Percentiles rank a stretch among this genome's conserved stretches.
phyloP scores from a whole-genome alignment of 2,113 vertebrate species.

The Sceloporus undulatus region DNA sequence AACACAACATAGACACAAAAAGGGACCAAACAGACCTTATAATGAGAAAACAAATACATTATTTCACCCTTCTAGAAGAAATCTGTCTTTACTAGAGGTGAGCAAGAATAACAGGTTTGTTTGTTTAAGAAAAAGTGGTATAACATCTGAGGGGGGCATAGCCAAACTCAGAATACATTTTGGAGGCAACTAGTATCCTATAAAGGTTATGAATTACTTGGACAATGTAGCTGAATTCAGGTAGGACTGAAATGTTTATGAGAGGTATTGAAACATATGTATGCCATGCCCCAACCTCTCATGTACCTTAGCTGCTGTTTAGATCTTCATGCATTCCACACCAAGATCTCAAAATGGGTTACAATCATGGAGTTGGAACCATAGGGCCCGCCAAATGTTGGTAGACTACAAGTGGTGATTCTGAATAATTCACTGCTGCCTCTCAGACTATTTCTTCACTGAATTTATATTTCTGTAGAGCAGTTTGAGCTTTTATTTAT shows the following conservation, averaged over 20 bases:
- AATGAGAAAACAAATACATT: background rate
- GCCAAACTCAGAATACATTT: background rate
- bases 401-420: background rate
- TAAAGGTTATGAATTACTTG: no score
- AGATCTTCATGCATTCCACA: no score
- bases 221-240: no score
- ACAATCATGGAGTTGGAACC: no score
- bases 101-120: background rate
- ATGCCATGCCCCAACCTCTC: no score
- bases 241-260: no score
- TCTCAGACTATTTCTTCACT: constrained; percentile 30
- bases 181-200: background rate
- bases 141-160: background rate
- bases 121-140: background rate
- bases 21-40: background rate
- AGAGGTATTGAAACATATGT: no score
- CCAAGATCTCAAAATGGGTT: no score
- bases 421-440: constrained; percentile 26
- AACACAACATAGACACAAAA: background rate
- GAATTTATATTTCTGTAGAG: constrained; percentile 12
- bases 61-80: background rate
- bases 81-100: background rate
- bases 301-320: no score
- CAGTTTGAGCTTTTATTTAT: constrained; percentile 31
- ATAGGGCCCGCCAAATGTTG: no score